Conservation (phyloP, 2,797 vertebrate genomes). For the Liparis tanakae region DNA sequence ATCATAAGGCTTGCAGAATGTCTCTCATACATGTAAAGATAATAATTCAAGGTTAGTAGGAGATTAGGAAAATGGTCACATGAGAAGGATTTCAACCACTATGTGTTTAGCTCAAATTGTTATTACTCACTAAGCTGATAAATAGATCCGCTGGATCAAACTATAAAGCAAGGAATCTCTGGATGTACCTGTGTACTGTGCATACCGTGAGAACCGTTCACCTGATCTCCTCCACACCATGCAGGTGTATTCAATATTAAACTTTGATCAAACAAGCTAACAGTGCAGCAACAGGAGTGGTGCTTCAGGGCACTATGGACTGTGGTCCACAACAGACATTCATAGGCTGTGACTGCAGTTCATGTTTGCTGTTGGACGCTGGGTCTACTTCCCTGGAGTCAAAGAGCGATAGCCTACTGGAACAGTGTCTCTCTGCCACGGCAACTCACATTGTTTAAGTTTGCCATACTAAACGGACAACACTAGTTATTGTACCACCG, state of each 20-base stretch:
- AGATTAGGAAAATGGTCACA: neutral
- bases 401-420: neutral
- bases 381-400: neutral
- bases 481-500: neutral
- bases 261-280: neutral
- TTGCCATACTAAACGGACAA: neutral
- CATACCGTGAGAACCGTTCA: neutral
- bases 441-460: neutral
- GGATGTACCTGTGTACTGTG: neutral
- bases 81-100: neutral
- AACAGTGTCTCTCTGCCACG: neutral
- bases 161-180: neutral
- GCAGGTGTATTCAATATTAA: neutral
- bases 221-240: neutral
- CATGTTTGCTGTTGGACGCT: neutral
- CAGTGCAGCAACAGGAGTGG: neutral
- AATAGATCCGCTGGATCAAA: neutral
- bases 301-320: neutral
- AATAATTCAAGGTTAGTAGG: neutral
- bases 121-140: neutral
- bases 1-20: neutral
- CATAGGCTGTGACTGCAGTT: neutral
- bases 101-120: neutral
- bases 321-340: neutral
- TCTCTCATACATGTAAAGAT: neutral